Conservation (phyloP, 2,113 vertebrate species). For the Pangasianodon gigas region DNA sequence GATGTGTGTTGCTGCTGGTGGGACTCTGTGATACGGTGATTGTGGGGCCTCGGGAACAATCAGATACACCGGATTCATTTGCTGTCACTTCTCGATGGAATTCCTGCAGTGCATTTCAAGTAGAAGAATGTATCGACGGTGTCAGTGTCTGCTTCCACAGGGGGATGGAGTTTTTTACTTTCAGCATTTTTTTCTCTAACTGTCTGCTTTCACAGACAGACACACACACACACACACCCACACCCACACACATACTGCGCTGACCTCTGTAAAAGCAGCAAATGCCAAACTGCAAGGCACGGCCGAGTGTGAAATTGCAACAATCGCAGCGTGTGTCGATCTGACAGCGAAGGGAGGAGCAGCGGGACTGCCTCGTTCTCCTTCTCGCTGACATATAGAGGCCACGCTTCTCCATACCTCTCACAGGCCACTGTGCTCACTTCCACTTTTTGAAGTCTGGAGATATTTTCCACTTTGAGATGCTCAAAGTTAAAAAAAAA, state of each 20-base stretch:
- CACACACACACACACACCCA: background rate
- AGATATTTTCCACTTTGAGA: background rate
- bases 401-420: slow-evolving; percentile 36
- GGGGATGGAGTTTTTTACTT: background rate
- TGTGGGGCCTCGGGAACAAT: slow-evolving; percentile 58
- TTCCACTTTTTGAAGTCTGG: slow-evolving; percentile 44
- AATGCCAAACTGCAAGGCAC: slow-evolving; percentile 42
- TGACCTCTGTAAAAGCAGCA: slow-evolving; percentile 38
- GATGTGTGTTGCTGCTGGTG: slow-evolving; percentile 62
- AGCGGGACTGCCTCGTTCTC: slow-evolving; percentile 34
- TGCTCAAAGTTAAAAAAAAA: background rate
- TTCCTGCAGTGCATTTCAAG: slow-evolving; percentile 66
- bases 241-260: background rate
- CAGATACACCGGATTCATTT: slow-evolving; percentile 68
- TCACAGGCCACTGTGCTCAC: slow-evolving; percentile 23
- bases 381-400: slow-evolving; percentile 51
- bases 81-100: slow-evolving; percentile 54
- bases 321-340: slow-evolving; percentile 52
- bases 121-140: slow-evolving; percentile 17
- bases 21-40: slow-evolving; percentile 61
- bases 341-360: slow-evolving; percentile 44
- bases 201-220: background rate
- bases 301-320: slow-evolving; percentile 56
- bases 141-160: slow-evolving; percentile 11
- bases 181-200: background rate